Evolutionary conservation across 2,113 vertebrate genomes (phyloP), one percentile per base, ranked within the genome.

Genomic region (Pongo pygmaeus): DNA sequence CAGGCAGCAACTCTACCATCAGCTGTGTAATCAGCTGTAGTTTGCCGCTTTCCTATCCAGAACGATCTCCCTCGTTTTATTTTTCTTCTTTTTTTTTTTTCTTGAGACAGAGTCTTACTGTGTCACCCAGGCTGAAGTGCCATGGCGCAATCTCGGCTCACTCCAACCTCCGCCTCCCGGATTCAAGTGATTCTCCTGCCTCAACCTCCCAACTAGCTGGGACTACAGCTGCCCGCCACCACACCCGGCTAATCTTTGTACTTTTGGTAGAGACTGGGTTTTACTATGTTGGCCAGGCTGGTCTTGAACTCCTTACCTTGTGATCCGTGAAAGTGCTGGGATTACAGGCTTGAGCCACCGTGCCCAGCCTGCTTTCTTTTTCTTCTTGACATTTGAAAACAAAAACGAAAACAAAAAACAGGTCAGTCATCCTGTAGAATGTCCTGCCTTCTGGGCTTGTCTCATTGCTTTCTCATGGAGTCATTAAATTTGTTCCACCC

Each of bases 391-490:
- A 17, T 92, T 90, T 86, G 55, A 35, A 64, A 64, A 64, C 27
- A 91, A 78, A 95, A 79, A 75, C 83, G 43, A 35, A 64, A 64
- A 30, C 27, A 91, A 78, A 95, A 79, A 75, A 35, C n/a, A 46
- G 79, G 59, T 94, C 90, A 88, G 35, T 91, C 80, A 27, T 90
- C 55, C 64, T 48, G 17, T 79, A 94, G 91, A 90, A 69, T 79
- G 30, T 30, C n/a, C 57, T 77, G 48, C 43, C 64, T 91, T 80
- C 83, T 92, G 84, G 77, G 74, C 85, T 84, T 92, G 84, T 88
- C 79, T 85, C 38, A 23, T 80, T 75, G 30, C 50, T 43, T 50
- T 87, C 80, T 75, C 4, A 0, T 8, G 35, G 84, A 81, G 48
- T 64, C 48, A 27, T 96, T 84, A 74, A 69, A 75, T 87, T 93